Base-by-base conservation (phyloP, 2,888 invertebrate genomes). In the Plebejus anna region DNA sequence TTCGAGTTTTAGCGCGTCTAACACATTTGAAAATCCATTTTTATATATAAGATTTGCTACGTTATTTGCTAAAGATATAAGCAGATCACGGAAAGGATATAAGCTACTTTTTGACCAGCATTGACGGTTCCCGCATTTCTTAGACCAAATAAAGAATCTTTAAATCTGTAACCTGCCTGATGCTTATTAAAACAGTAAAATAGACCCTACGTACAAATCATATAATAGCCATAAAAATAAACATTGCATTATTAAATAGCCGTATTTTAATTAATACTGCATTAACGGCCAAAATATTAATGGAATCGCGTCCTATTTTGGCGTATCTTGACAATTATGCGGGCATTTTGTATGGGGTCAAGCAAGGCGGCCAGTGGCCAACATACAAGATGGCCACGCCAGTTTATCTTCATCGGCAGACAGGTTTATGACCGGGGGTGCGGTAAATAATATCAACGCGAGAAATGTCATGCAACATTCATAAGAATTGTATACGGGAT, bases 401-500 rank as follows among this genome's bases (percentile, higher is more conserved):
- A 85, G 87, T 92, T 88, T 90, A 87, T 92, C 91, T 91, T 90
- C 89, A 90, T 91, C 83, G 87, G 81, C 79, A 91, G 76, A 92
- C 92, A 91, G 91, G 87, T 92, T 94, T 93, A 93, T 90, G 83
- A 88, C 84, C 79, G 82, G 85, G 89, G 89, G 84, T 76, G 85
- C 89, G 90, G 91, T 91, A 91, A 92, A 92, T 91, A 92, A 93
- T 92, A 92, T 86, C 88, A 84, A 84, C 87, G 87, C 88, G 85
- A 84, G 87, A 88, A 87, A 83, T 88, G 88, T 90, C 92, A 92
- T 92, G 90, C 90, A 90, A 92, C 91, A 92, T 93, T 91, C 92
- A 93, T 92, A 84, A 85, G 84, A 81, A 82, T 85, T 84, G 75
- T 36, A 16, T 79, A 80, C 75, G 78, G 79, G 66, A 0, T 80